Conservation (phyloP, 30 jellyfish, hydroid and myxozoan genomes). For the Rhopilema esculentum region DNA sequence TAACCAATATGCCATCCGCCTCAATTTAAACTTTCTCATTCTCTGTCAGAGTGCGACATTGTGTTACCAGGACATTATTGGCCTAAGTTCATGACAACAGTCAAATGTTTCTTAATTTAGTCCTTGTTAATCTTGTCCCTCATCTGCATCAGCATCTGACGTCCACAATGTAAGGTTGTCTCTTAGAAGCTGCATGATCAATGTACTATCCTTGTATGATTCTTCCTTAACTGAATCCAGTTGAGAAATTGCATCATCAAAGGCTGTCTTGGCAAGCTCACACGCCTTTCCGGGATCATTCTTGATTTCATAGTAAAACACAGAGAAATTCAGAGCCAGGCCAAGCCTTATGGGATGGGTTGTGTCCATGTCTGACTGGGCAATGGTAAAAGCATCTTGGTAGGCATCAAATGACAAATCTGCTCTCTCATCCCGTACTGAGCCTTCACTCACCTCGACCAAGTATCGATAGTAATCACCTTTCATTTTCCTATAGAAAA, state of each 20-base stretch:
- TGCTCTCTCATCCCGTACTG: constrained; percentile 67
- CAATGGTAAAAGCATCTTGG: constrained; percentile 80
- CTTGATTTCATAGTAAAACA: constrained; percentile 90
- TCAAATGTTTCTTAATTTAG: constrained; percentile 10
- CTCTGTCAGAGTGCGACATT: constrained; percentile 10
- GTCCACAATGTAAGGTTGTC: constrained; percentile 99
- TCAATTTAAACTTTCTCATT: constrained; percentile 12
- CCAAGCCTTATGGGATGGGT: constrained; percentile 99
- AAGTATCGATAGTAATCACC: constrained; percentile 96
- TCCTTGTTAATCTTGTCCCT: constrained; percentile 50
- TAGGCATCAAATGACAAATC: constrained; percentile 85
- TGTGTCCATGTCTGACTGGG: constrained; percentile 56
- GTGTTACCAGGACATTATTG: constrained; percentile 43
- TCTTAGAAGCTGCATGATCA: constrained; percentile 96
- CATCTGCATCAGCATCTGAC: constrained; percentile 74
- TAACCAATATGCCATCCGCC: constrained; percentile 60
- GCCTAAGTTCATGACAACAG: constrained; percentile 68
- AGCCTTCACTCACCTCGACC: constrained; percentile 83
- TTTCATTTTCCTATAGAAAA: constrained; percentile 94
- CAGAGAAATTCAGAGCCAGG: constrained; percentile 95
- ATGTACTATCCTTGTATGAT: constrained; percentile 97
- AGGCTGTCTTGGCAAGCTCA: constrained; percentile 94
- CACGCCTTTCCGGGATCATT: constrained; percentile 91
- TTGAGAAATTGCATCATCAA: constrained; percentile 97
- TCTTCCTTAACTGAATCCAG: constrained; percentile 95